Percentiles rank a stretch among this genome's conserved stretches.
Conservation (phyloP, 2,888 invertebrate species). For the Agapetus fuscipes region DNA sequence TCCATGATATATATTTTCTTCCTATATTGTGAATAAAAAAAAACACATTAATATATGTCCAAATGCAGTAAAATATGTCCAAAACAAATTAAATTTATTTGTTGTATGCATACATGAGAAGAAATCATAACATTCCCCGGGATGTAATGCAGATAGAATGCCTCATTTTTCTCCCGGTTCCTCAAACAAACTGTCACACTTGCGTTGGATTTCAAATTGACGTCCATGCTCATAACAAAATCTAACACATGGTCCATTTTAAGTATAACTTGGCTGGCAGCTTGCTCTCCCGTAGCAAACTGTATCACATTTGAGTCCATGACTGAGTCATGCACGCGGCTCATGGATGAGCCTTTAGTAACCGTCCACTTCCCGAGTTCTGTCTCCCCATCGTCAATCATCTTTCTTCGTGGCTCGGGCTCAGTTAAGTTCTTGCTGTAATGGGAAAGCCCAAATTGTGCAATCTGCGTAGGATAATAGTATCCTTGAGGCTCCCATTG, state of each 20-base stretch:
- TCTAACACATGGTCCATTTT: constrained; percentile 60
- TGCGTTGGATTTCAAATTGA: constrained; percentile 67
- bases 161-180: constrained; percentile 66
- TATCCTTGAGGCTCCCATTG: constrained; percentile 96
- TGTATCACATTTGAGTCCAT: constrained; percentile 55
- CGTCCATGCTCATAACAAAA: constrained; percentile 65
- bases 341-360: constrained; percentile 57
- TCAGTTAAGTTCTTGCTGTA: constrained; percentile 92
- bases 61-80: too few relatives aligned
- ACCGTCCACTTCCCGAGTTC: constrained; percentile 61
- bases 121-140: constrained; percentile 64
- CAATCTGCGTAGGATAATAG: constrained; percentile 97
- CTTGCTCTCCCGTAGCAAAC: constrained; percentile 63
- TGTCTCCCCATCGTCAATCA: constrained; percentile 68
- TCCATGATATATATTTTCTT: constrained; percentile 79
- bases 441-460: constrained; percentile 95
- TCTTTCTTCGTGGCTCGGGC: constrained; percentile 62
- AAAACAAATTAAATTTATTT: too few relatives aligned
- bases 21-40: too few relatives aligned
- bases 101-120: constrained; percentile 62
- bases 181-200: constrained; percentile 72
- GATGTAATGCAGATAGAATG: constrained; percentile 75
- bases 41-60: too few relatives aligned
- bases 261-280: constrained; percentile 57
- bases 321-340: constrained; percentile 49